A percentile compares a stretch with the other conserved stretches of the same genome.
Conservation (phyloP, 2,797 vertebrate genomes). For the Silurus aristotelis region DNA sequence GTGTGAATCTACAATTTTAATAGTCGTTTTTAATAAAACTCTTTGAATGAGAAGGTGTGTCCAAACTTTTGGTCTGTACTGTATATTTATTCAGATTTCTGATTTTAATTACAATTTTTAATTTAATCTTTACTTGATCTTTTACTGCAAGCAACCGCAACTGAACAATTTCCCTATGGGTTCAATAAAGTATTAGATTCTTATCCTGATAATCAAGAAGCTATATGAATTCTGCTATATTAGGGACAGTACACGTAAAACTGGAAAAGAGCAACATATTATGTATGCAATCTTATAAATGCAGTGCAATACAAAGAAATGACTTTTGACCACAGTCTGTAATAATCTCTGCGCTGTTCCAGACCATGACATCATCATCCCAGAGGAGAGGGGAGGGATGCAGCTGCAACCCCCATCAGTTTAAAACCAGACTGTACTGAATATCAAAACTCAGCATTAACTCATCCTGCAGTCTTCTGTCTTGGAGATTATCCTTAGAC, state of each 20-base stretch:
- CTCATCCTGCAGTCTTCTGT: conserved; percentile 22
- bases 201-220: background rate
- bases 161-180: too few species aligned
- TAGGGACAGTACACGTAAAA: background rate
- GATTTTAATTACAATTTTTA: too few species aligned
- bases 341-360: conserved; percentile 67
- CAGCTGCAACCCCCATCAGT: conserved; percentile 55
- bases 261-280: background rate
- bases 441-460: conserved; percentile 47
- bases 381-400: conserved; percentile 50
- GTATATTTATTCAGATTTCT: too few species aligned
- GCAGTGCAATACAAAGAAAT: conserved; percentile 35
- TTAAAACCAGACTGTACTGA: conserved; percentile 40
- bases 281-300: conserved; percentile 22
- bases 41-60: too few species aligned
- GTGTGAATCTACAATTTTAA: too few species aligned
- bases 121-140: too few species aligned
- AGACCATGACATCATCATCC: conserved; percentile 72
- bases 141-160: too few species aligned
- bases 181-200: too few species aligned
- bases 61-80: too few species aligned
- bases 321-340: conserved; percentile 52
- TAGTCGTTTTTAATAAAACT: too few species aligned
- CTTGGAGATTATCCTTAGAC: conserved; percentile 3
- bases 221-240: background rate